A percentile compares a stretch with the other conserved stretches of the same genome.
These are phyloP conservation scores for Cherax destructor DNA, from an alignment of 1,140 invertebrate species.

Conservation along the genomic window DNA sequence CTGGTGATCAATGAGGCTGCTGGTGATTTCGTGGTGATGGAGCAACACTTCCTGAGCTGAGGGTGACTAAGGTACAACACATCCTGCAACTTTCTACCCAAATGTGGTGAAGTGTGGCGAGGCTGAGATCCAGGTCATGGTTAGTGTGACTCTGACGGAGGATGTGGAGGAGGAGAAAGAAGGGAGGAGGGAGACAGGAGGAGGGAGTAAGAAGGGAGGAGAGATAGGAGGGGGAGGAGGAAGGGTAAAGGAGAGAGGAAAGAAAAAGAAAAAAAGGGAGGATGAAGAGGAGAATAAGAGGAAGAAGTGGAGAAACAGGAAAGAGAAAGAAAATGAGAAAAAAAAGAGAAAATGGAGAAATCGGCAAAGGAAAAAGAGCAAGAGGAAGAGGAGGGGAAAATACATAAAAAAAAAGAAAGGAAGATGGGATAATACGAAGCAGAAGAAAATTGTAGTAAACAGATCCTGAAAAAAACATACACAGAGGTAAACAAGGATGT, in stretches of 20 bases:
- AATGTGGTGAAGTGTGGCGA: background rate
- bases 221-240: background rate
- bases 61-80: background rate
- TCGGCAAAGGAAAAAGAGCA: background rate
- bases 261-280: background rate
- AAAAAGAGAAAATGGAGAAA: background rate
- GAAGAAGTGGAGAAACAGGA: background rate
- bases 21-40: no score
- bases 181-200: background rate
- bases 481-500: no score
- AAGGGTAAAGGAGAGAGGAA: background rate
- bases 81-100: background rate
- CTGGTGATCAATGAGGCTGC: no score
- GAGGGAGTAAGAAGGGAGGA: background rate
- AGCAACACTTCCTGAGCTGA: no score
- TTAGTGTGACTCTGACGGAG: background rate
- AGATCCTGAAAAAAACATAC: no score
- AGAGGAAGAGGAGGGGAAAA: background rate
- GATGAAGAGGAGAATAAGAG: background rate
- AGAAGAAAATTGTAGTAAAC: no score
- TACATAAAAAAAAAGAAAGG: background rate
- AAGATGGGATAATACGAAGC: no score
- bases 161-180: conserved; percentile 4
- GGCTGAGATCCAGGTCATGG: background rate
- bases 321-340: background rate